Evolutionary conservation across 64 coral and sea anemone genomes (phyloP), one percentile per base, ranked within the genome.

Genomic region (Catalaphyllia jardinei): DNA sequence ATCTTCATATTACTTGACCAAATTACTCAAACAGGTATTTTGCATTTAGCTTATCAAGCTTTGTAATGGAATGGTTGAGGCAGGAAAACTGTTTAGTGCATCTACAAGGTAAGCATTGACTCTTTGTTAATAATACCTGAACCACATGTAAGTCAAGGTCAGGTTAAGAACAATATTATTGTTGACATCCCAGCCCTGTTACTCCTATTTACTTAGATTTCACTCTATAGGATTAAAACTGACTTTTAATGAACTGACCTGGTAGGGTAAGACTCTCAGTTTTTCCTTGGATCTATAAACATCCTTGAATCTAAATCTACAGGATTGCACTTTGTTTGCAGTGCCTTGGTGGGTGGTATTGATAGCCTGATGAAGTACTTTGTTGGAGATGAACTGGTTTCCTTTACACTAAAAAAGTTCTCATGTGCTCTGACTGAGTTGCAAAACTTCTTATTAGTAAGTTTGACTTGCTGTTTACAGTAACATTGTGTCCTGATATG

Each of bases 51-150:
- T 99, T 62, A 95, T 90, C 63, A 99, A 99, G 79, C 82, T 89
- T 49, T 99, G 93, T 49, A 93, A 93, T 89, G 85, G 78, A 31
- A 90, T 95, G 94, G 97, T 99, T 54, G 93, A 95, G 55, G 50
- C 91, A 42, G 97, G 97, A 20, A 95, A 93, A 76, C 55, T 51
- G 16, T 99, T 95, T 28, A 90, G 67, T 60, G 61, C 75, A 60
- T 95, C 97, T 8, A 95, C 88, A 62, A 77, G 94, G 97, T 99
- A 93, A 80, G 63, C 22, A 10, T 4, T 11, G 5, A 11, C 63
- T 25, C 6, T 6, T 67, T 20, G 8, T 67, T 67, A 1, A 8
- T 25, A 67, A 25, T 20, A 19, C 0, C 2, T 4, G 63, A 9
- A 24, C 7, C 0, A 1, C 0, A 67, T 19, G 2, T 3, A 2